Base-by-base conservation (phyloP, 2,113 vertebrate genomes). In the Dicerorhinus sumatrensis region DNA sequence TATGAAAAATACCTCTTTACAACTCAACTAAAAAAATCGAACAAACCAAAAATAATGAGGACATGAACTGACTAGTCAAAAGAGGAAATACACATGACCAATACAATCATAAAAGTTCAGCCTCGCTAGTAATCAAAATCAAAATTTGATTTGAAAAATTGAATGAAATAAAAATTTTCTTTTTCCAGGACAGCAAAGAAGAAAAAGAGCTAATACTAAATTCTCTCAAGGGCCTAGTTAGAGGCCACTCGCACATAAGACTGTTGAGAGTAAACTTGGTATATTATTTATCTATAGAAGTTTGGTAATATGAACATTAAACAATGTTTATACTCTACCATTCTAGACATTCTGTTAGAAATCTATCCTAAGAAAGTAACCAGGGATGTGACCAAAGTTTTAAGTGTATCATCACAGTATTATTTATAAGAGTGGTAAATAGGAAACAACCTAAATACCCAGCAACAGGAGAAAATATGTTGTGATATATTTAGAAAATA, bases 101-200 rank as follows among this genome's bases (percentile, higher is more conserved):
- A 48, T 48, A 70, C 62, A 56, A 73, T 16, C 33, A 60, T 21
- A 67, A 89, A 94, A 54, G 21, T 70, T 51, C 23, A 77, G 56
- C n/a, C 23, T 75, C 46, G n/a, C 12, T 33, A 77, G 54, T 60
- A 67, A 90, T 36, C 21, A 46, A 84, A 94, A 72, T 92, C n/a
- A 84, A 88, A 75, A 54, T 70, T 54, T 54, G 51, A 54, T 54
- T 54, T 54, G 51, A 54, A 54, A 54, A 54, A 1, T 16, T 23
- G 82, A 75, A 39, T 83, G 36, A 54, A 20, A 56, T 36, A 88
- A 91, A 88, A 79, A 21, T 16, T 3, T 91, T 75, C 31, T 20
- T 96, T 73, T 96, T 65, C 39, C 42, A n/a, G 51, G 76, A 76
- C n/a, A 63, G 31, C 88, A 91, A 79, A 95, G 58, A 58, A 62